Evolutionary conservation across 2,888 invertebrate genomes (phyloP).

Genomic region (Mimachlamys varia): DNA sequence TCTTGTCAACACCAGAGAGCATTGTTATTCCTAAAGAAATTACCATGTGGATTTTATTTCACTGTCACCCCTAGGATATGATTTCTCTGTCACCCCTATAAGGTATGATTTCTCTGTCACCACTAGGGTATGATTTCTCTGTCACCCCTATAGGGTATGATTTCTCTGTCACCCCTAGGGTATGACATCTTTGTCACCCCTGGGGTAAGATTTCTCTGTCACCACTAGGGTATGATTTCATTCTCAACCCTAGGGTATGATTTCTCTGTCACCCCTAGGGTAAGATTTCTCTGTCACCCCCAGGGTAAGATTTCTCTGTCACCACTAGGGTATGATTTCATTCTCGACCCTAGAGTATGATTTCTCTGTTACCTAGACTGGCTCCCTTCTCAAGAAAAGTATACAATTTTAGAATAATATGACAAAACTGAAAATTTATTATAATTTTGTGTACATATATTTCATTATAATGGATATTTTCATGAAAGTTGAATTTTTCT

Average conservation of each 20-base stretch:
- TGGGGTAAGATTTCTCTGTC: too few relatives aligned
- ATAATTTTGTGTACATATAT: background rate
- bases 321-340: background rate
- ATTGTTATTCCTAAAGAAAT: too few relatives aligned
- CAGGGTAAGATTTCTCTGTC: background rate
- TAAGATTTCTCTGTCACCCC: background rate
- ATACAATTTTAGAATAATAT: background rate
- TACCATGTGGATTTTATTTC: too few relatives aligned
- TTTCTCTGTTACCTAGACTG: too few relatives aligned
- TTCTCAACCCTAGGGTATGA: background rate
- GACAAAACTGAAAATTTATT: background rate
- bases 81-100: background rate
- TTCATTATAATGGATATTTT: background rate
- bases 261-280: background rate
- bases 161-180: too few relatives aligned
- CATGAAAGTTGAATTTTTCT: background rate
- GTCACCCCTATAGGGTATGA: background rate
- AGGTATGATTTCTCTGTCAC: background rate
- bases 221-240: too few relatives aligned
- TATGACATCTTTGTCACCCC: too few relatives aligned
- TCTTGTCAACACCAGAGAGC: too few relatives aligned
- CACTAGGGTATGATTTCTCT: background rate
- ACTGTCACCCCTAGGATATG: background rate
- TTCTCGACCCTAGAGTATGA: too few relatives aligned
- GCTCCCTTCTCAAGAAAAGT: too few relatives aligned